Evolutionary conservation across 1,140 invertebrate species (phyloP).

Genomic region (Lethrus apterus): DNA sequence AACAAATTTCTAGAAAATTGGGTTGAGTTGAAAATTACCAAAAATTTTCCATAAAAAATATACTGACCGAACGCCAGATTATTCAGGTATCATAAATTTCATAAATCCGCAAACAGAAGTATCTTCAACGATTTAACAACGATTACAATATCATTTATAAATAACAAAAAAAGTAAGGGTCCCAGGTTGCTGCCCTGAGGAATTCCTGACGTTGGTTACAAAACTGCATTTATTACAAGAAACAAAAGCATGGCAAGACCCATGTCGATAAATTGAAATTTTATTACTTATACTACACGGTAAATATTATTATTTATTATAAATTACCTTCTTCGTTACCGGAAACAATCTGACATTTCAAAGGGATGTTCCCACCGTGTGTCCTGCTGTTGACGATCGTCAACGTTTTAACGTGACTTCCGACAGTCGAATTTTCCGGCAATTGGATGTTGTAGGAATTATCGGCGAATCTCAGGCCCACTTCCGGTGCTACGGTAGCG

Average conservation of each 20-base stretch:
- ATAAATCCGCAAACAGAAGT: no score
- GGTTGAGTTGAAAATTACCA: no score
- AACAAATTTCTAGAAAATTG: no score
- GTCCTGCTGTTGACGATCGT: conserved; percentile 65
- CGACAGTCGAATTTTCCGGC: conserved; percentile 63
- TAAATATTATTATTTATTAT: neutral
- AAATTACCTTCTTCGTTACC: conserved; percentile 57
- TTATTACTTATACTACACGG: neutral
- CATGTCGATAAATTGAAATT: no score
- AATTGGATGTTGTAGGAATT: conserved; percentile 73
- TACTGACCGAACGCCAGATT: no score
- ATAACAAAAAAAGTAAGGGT: no score
- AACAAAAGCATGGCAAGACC: neutral
- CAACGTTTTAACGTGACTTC: conserved; percentile 62
- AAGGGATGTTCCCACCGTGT: conserved; percentile 56
- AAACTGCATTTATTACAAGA: neutral
- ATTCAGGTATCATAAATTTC: no score
- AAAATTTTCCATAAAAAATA: no score
- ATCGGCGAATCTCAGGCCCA: conserved; percentile 75
- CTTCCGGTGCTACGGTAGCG: conserved; percentile 52
- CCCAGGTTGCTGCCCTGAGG: no score
- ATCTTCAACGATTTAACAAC: no score
- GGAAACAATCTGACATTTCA: conserved; percentile 64
- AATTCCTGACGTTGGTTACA: no score
- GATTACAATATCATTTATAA: no score